Base-by-base conservation (phyloP, 2,113 vertebrate species). In the Takifugu flavidus region DNA sequence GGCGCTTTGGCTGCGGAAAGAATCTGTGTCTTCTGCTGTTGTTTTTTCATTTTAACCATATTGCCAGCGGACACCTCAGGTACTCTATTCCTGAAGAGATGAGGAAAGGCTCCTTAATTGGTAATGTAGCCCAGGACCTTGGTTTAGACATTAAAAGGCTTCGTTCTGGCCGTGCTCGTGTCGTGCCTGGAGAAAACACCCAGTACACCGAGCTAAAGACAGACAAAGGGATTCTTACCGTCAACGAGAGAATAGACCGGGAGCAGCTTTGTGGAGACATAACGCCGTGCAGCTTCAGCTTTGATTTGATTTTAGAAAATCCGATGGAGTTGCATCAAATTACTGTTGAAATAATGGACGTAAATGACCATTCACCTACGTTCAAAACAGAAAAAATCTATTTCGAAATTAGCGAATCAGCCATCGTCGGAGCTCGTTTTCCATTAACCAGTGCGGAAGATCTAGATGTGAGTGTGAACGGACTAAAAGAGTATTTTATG, bases 291-390 rank as follows among this genome's bases (percentile, higher is more conserved):
- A 87, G 80, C 7, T 85, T 88, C 27, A 83, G 65, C 56, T 79
- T 89, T 44, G 86, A 87, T 56, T 6, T 88, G 7, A 84, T 90
- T 65, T 54, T 87, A 26, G 84, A 91, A 80, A 89, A 90, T 0
- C 91, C 91, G 0, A 78, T 83, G 47, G 78, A 85, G 49, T 14
- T 86, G 0, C 72, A 84, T 27, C 65, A 29, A 8, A 55, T 88
- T 2, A 84, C 72, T 0, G 56, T 89, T 1, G 83, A 88, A 44
- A 55, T 88, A 2, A 49, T 14, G 5, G 86, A 88, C 14, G 63
- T 89, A 5, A 89, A 89, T 39, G 86, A 87, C 13, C 72, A 88
- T 29, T 20, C 77, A 0, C 86, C 85, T 0, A 25, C 28, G 0
- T 87, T 87, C 13, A 57, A 53, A 64, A 62, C 5, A 42, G 52